Evolutionary conservation across 64 coral and sea anemone genomes (phyloP).

Genomic region (Actinia tenebrosa): DNA sequence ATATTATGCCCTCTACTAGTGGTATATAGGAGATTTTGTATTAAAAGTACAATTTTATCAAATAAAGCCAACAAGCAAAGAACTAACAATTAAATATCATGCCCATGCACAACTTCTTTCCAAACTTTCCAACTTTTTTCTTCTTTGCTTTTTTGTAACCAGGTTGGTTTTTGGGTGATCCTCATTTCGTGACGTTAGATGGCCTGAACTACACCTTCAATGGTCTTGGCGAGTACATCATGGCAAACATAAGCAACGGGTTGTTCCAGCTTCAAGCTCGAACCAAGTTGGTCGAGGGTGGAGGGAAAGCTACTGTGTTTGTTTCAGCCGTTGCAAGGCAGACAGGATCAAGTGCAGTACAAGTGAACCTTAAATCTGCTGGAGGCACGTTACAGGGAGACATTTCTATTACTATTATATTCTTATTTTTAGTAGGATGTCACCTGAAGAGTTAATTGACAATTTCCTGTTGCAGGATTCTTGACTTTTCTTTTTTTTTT

Average conservation of each 20-base stretch:
- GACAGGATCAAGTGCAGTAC: conserved; percentile 13
- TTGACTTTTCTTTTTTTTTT: too few species aligned
- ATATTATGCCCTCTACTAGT: too few species aligned
- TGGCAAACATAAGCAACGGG: conserved; percentile 19
- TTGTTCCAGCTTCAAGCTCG: conserved; percentile 42
- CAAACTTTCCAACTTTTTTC: too few species aligned
- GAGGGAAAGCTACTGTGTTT: conserved; percentile 34
- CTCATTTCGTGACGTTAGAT: conserved; percentile 42
- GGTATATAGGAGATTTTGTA: too few species aligned
- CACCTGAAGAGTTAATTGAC: too few species aligned
- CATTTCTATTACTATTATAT: too few species aligned
- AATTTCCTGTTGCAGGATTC: too few species aligned
- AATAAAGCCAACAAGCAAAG: too few species aligned
- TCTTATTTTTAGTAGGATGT: too few species aligned
- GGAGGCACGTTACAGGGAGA: background rate
- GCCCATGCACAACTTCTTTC: too few species aligned
- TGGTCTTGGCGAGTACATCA: conserved; percentile 39
- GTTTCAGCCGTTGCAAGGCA: conserved; percentile 19
- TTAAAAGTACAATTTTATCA: too few species aligned
- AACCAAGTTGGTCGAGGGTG: conserved; percentile 18
- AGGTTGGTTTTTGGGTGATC: conserved; percentile 36
- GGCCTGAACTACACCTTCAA: conserved; percentile 41
- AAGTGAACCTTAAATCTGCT: background rate
- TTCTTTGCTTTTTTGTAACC: background rate
- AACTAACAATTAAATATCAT: too few species aligned